Percentiles rank a stretch among this genome's conserved stretches.
Conservation (phyloP, 2,888 invertebrate genomes). For the Cistogaster globosa region DNA sequence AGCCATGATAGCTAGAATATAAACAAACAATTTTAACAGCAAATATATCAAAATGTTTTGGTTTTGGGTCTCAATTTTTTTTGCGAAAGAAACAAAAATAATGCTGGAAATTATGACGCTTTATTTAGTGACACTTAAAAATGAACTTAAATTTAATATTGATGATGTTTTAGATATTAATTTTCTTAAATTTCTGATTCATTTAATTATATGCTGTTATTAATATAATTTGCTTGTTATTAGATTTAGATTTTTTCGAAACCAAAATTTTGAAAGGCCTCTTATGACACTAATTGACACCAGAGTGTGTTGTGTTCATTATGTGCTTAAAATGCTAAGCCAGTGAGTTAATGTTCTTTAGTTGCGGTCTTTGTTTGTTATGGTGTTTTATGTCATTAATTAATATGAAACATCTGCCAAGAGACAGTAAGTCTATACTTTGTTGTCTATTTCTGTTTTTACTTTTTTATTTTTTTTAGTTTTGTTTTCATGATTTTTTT, state of each 20-base stretch:
- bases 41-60: neutral
- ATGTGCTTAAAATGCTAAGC: too few relatives aligned
- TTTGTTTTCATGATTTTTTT: too few relatives aligned
- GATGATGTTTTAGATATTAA: constrained; percentile 25
- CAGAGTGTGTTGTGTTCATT: too few relatives aligned
- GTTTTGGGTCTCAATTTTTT: too few relatives aligned
- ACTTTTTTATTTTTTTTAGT: neutral
- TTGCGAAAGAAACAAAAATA: neutral
- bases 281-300: constrained; percentile 3
- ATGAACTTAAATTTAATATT: constrained; percentile 14
- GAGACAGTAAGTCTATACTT: too few relatives aligned
- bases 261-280: neutral
- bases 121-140: constrained; percentile 32
- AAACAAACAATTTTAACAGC: constrained; percentile 16
- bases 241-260: neutral
- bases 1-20: neutral
- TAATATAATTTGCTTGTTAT: constrained; percentile 3
- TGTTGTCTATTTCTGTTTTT: neutral
- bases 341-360: too few relatives aligned
- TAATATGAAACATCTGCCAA: constrained; percentile 9
- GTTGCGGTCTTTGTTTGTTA: too few relatives aligned
- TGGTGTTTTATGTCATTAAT: constrained; percentile 9
- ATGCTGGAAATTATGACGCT: constrained; percentile 2
- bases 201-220: constrained; percentile 10
- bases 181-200: neutral